Evolutionary conservation across 2,113 vertebrate genomes (phyloP), one percentile per base, ranked within the genome.

Genomic region (Seriola quinqueradiata): DNA sequence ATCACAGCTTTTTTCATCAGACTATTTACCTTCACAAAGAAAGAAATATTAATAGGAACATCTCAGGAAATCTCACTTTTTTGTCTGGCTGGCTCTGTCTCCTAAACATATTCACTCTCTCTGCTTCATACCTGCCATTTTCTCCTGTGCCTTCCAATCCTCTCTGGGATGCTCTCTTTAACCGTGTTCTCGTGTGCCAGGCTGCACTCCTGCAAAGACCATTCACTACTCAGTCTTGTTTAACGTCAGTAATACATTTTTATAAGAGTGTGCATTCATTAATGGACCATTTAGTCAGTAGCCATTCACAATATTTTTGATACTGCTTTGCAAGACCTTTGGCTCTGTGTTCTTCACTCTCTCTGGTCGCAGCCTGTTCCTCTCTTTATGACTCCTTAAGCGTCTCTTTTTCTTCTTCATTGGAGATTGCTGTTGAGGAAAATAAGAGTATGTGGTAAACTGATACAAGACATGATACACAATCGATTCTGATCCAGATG

Each of bases 321-420:
- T 61, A 64, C 36, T 85, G 67, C 50, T 77, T 59, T 82, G 75
- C 59, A 32, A 12, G 25, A 70, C 46, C 40, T 87, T 92, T 4
- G 8, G 46, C 74, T 83, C 77, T 14, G 0, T 23, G n/a, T 4
- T 88, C 42, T 70, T 64, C 3, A 8, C 12, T 12, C 80, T 86
- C 52, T 88, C 87, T 68, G 54, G 77, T 12, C 8, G 69, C 83
- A 93, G 90, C 58, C 78, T 67, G 32, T 96, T 95, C 68, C 96
- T 95, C 13, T 92, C 96, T 85, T 95, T 96, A 3, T 86, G 90
- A 40, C 92, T 97, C 76, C 59, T 90, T 23, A 96, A 84, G 13
- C 6, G 73, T 75, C 96, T 97, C 78, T 96, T 96, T 79, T 81
- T 93, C 57, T 87, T 83, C 54, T 57, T 90, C 12, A 55, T 84